Conservation (phyloP, 2,113 vertebrate genomes). For the Pterophyllum scalare region DNA sequence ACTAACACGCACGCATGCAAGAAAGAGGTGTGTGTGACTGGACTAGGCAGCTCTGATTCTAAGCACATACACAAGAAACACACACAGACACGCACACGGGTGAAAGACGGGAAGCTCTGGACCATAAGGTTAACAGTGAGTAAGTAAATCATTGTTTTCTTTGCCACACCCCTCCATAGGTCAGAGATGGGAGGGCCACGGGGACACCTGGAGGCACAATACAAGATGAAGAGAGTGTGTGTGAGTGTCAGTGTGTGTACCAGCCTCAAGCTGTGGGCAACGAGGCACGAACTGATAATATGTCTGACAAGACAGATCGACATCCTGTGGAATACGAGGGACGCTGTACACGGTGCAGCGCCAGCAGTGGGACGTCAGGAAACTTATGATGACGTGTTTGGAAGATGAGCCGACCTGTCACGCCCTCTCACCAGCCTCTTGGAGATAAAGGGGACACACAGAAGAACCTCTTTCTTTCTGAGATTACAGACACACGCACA, state of each 20-base stretch:
- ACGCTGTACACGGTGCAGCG: slow-evolving; percentile 36
- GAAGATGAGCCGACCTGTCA: slow-evolving; percentile 49
- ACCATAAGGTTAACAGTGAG: slow-evolving; percentile 47
- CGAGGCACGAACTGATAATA: slow-evolving; percentile 55
- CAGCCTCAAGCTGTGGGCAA: slow-evolving; percentile 50
- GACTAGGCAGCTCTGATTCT: slow-evolving; percentile 66
- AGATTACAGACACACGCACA: slow-evolving; percentile 28
- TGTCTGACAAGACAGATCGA: slow-evolving; percentile 40
- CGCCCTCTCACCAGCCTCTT: slow-evolving; percentile 63
- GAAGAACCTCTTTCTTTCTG: slow-evolving; percentile 39
- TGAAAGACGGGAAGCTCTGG: slow-evolving; percentile 22
- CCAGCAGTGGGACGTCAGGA: slow-evolving; percentile 31
- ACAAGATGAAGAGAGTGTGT: slow-evolving; percentile 46
- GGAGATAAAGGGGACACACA: slow-evolving; percentile 47
- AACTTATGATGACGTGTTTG: slow-evolving; percentile 22
- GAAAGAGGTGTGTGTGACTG: slow-evolving; percentile 54
- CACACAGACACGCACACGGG: slow-evolving; percentile 30
- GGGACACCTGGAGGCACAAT: slow-evolving; percentile 64
- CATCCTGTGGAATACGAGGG: slow-evolving; percentile 38
- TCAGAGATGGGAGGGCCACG: slow-evolving; percentile 39
- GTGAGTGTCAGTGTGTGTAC: slow-evolving; percentile 60
- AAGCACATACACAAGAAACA: slow-evolving; percentile 50
- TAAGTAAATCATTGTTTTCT: slow-evolving; percentile 65
- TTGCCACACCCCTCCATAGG: slow-evolving; percentile 38
- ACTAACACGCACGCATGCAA: slow-evolving; percentile 56